phyloP scores from a whole-genome alignment of 2,797 vertebrate genomes.

The Manis pentadactyla region DNA sequence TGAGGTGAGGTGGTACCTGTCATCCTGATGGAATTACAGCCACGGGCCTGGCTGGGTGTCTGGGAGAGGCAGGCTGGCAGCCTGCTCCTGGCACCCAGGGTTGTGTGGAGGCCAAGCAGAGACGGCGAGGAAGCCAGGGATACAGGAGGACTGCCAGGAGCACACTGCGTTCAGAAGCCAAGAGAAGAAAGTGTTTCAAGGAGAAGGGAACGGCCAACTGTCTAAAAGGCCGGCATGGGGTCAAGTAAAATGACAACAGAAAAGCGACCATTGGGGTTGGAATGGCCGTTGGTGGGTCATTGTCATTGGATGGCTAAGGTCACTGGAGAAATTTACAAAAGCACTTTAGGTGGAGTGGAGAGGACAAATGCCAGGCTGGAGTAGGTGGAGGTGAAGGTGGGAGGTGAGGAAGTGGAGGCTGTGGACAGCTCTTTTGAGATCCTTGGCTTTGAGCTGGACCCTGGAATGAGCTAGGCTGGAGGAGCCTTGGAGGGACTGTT shows the following conservation, averaged over 20 bases:
- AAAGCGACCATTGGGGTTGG: not conserved
- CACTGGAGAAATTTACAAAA: not conserved
- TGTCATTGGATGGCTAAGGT: not conserved
- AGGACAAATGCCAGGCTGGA: not conserved
- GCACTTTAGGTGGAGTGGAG: not conserved
- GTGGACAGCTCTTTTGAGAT: not conserved
- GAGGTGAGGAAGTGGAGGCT: not conserved
- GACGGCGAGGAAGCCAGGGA: not conserved
- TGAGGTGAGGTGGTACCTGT: not conserved
- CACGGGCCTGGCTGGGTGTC: not conserved
- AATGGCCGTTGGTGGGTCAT: not conserved
- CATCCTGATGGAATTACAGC: not conserved
- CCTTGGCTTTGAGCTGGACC: not conserved
- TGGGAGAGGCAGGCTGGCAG: not conserved
- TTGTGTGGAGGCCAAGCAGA: not conserved
- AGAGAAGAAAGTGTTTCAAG: not conserved
- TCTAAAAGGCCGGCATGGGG: not conserved
- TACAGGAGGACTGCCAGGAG: not conserved
- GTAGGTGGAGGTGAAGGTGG: not conserved
- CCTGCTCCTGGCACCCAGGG: accelerated
- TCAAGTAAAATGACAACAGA: not conserved
- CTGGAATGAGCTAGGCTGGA: not conserved
- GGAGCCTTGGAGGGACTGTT: not conserved
- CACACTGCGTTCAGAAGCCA: not conserved
- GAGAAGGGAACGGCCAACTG: not conserved